Percentiles rank a stretch among this genome's conserved stretches.
Conservation (phyloP, 1,140 invertebrate genomes). For the Rhopalosiphum maidis region DNA sequence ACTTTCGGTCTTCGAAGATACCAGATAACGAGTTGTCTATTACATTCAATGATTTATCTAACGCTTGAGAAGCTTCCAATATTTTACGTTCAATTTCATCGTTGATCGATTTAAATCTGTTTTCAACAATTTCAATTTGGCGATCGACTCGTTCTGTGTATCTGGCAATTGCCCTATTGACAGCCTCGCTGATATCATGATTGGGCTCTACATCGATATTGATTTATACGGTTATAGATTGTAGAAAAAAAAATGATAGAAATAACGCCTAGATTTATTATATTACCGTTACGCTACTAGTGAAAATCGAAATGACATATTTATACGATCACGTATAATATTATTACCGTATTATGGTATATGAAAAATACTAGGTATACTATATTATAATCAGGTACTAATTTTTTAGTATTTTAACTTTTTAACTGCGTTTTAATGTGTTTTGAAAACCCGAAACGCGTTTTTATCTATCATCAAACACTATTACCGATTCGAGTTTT, state of each 20-base stretch:
- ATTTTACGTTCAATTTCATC: not conserved
- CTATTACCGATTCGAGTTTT: not conserved
- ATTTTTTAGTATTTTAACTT: not conserved
- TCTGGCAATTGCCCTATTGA: not conserved
- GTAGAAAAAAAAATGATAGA: not conserved
- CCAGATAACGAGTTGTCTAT: not conserved
- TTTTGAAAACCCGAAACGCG: not conserved
- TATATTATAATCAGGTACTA: not conserved
- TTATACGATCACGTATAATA: not conserved
- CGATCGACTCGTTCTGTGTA: not conserved
- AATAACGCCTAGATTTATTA: not conserved
- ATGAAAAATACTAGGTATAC: not conserved
- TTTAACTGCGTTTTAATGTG: not conserved
- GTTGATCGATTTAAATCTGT: constrained; percentile 6
- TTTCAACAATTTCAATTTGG: not conserved
- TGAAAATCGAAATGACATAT: not conserved
- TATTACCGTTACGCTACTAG: not conserved
- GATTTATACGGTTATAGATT: not conserved
- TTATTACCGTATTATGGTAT: not conserved
- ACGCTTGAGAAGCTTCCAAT: not conserved
- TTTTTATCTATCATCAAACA: not conserved
- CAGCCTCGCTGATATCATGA: not conserved
- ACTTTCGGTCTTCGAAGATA: not conserved
- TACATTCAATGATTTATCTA: not conserved
- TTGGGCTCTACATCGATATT: constrained; percentile 17